Evolutionary conservation across 2,113 vertebrate species (phyloP).

Genomic region (Phrynosoma blainvillii): DNA sequence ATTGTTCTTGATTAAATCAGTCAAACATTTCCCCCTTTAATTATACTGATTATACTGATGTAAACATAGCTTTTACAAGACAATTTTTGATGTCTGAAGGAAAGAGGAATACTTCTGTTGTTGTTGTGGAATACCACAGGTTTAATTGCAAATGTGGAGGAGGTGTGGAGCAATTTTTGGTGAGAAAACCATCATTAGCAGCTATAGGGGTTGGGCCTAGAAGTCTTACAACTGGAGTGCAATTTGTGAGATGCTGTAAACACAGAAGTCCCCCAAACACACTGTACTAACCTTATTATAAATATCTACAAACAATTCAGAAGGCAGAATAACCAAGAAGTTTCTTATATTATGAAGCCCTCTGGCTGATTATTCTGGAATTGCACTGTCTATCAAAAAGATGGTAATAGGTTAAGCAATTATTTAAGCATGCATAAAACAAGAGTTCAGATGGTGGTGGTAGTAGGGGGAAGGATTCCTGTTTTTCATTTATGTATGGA

Average conservation of each 20-base stretch:
- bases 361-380: constrained; percentile 1
- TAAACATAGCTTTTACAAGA: background rate
- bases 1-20: background rate
- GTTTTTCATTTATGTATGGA: no score
- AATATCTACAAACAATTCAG: background rate
- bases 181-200: background rate
- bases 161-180: background rate
- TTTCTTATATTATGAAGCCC: background rate
- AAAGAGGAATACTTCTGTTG: background rate
- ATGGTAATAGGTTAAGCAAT: background rate
- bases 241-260: background rate
- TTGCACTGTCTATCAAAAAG: background rate
- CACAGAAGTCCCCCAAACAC: background rate
- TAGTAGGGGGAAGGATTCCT: no score
- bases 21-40: background rate
- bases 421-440: no score
- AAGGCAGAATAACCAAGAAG: background rate
- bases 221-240: background rate
- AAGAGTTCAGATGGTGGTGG: no score
- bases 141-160: background rate
- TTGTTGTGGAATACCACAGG: background rate
- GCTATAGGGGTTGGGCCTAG: background rate
- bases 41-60: background rate
- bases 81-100: background rate
- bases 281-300: background rate